Evolutionary conservation across 1,140 invertebrate species (phyloP).

Genomic region (Zaprionus inermis): DNA sequence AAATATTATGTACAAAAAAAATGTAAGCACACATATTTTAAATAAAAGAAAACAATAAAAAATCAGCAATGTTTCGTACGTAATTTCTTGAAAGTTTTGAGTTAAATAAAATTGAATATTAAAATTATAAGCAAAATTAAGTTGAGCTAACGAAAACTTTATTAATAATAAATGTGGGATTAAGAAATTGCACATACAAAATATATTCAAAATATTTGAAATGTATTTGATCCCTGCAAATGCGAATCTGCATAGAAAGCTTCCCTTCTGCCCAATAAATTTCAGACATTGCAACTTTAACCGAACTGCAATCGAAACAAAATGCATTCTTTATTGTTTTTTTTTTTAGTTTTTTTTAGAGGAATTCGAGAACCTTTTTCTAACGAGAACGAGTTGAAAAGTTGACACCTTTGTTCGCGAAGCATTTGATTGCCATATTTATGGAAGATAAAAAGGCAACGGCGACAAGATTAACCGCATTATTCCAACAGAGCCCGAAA

Average conservation of each 20-base stretch:
- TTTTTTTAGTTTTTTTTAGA: background rate
- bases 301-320: too few species aligned
- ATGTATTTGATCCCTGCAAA: background rate
- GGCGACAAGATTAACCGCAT: slow-evolving; percentile 81
- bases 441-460: slow-evolving; percentile 80
- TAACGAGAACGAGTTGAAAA: slow-evolving; percentile 38
- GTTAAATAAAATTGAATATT: too few species aligned
- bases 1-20: slow-evolving; percentile 26
- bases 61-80: too few species aligned
- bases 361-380: background rate
- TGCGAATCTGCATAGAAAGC: background rate
- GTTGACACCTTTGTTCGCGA: slow-evolving; percentile 73
- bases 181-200: background rate
- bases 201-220: background rate
- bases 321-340: too few species aligned
- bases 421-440: slow-evolving; percentile 82
- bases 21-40: too few species aligned
- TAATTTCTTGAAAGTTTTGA: too few species aligned
- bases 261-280: background rate
- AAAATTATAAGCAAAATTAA: too few species aligned
- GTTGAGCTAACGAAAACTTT: too few species aligned
- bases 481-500: slow-evolving; percentile 65
- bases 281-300: slow-evolving; percentile 1
- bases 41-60: too few species aligned
- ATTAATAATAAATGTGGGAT: background rate